Evolutionary conservation across 1,140 invertebrate species (phyloP).

Genomic region (Meloidogyne floridensis): DNA sequence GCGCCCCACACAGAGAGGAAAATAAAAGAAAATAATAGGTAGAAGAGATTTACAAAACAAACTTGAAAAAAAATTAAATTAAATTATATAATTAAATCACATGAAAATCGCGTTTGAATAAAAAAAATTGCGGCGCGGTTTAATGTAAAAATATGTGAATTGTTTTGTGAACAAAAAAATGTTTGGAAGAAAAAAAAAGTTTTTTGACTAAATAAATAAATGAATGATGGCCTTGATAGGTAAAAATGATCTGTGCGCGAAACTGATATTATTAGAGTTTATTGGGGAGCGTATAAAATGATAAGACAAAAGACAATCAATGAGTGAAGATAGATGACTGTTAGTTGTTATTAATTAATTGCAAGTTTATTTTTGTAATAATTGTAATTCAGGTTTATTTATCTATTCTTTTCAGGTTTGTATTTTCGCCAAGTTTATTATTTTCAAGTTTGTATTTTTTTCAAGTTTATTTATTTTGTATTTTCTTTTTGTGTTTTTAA

Average conservation of each 20-base stretch:
- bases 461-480: background rate
- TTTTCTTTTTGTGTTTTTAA: too few species aligned
- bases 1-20: background rate
- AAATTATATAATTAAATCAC: background rate
- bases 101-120: background rate
- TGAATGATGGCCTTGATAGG: background rate
- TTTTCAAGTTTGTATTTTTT: background rate
- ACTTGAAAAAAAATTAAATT: background rate
- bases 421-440: background rate
- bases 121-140: background rate
- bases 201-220: constrained; percentile 5
- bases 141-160: background rate
- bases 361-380: background rate
- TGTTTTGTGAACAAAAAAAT: background rate
- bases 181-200: background rate
- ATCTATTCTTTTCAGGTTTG: background rate
- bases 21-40: background rate
- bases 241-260: constrained; percentile 8
- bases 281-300: background rate
- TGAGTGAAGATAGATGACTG: background rate
- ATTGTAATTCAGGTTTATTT: background rate
- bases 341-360: background rate
- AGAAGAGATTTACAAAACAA: background rate
- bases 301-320: constrained; percentile 1
- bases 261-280: background rate